Evolutionary conservation across 2,797 vertebrate genomes (phyloP).

Genomic region (Melanotaenia maccullochi): DNA sequence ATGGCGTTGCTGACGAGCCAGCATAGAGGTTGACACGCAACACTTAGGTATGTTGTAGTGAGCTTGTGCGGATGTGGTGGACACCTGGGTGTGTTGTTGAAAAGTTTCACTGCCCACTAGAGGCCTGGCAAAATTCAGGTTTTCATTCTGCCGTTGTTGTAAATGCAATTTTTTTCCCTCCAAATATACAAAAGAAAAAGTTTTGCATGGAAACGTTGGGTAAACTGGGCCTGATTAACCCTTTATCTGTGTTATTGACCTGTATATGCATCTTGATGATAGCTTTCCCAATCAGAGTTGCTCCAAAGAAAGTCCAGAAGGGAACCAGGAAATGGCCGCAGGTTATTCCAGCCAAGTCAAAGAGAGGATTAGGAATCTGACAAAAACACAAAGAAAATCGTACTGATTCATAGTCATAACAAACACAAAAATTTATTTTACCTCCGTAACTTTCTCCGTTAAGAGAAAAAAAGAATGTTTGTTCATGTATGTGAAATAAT

Average conservation of each 20-base stretch:
- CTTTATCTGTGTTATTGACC: conserved; percentile 74
- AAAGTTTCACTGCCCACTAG: too few species aligned
- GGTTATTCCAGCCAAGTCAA: conserved; percentile 98
- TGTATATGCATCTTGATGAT: conserved; percentile 99
- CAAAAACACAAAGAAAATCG: conserved; percentile 19
- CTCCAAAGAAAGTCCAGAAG: conserved; percentile 99
- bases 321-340: conserved; percentile 98
- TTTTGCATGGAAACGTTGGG: too few species aligned
- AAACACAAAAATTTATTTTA: background rate
- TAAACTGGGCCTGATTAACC: background rate
- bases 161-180: too few species aligned
- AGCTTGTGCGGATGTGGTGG: too few species aligned
- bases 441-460: background rate
- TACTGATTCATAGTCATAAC: background rate
- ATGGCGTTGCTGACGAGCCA: too few species aligned
- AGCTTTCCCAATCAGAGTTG: conserved; percentile 98
- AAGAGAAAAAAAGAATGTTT: background rate
- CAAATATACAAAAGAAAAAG: too few species aligned
- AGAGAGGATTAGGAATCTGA: conserved; percentile 98
- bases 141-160: too few species aligned
- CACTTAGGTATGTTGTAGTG: too few species aligned
- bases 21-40: too few species aligned
- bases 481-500: background rate
- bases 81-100: too few species aligned
- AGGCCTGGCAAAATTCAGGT: too few species aligned